Evolutionary conservation across 64 coral and sea anemone species (phyloP).

Genomic region (Montipora sp.): DNA sequence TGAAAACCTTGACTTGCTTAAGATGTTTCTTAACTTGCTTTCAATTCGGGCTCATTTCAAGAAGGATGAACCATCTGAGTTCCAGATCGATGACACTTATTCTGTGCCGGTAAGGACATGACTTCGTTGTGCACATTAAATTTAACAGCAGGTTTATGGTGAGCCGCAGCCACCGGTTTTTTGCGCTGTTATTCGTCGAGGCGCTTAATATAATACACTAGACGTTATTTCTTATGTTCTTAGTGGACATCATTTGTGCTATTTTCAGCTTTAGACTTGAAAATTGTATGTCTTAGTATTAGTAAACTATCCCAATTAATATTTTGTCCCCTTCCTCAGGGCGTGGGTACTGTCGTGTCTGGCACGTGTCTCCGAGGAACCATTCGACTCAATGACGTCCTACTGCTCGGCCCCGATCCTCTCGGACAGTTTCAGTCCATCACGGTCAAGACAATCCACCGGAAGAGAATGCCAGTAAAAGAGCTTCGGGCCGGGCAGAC

Average conservation of each 20-base stretch:
- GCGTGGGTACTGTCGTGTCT: constrained; percentile 95
- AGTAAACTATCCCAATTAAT: too few species aligned
- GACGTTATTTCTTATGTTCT: too few species aligned
- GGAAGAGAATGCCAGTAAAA: constrained; percentile 93
- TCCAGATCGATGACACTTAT: constrained; percentile 97
- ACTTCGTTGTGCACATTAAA: too few species aligned
- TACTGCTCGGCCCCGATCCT: constrained; percentile 95
- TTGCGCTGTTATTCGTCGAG: too few species aligned
- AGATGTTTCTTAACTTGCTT: constrained; percentile 96
- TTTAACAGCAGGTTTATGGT: too few species aligned
- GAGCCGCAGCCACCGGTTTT: too few species aligned
- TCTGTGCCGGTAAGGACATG: constrained; percentile 76
- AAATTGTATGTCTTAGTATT: too few species aligned
- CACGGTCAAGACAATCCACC: constrained; percentile 92
- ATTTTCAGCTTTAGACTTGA: too few species aligned
- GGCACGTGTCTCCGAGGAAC: constrained; percentile 93
- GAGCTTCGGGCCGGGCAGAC: constrained; percentile 96
- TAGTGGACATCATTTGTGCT: too few species aligned
- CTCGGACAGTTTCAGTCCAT: constrained; percentile 95
- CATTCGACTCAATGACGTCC: constrained; percentile 87
- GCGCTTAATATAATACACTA: too few species aligned
- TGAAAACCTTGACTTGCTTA: constrained; percentile 92
- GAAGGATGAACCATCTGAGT: constrained; percentile 89
- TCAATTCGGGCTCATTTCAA: constrained; percentile 77
- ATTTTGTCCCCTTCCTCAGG: constrained; percentile 29